phyloP scores from a whole-genome alignment of 2,113 vertebrate genomes.

The Nannospalax galili region DNA sequence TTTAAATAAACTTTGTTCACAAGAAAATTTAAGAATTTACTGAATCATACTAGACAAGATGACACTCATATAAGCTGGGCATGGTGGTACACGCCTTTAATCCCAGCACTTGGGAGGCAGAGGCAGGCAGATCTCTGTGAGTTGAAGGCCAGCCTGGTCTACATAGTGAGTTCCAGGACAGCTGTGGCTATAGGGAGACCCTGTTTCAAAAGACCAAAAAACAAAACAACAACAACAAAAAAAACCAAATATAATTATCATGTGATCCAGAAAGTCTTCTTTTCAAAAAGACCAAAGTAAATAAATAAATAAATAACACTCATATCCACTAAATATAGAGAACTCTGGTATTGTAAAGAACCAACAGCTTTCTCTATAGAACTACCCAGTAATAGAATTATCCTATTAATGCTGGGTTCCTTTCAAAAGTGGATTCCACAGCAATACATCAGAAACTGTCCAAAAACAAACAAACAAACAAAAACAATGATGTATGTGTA shows the following conservation, averaged over 20 bases:
- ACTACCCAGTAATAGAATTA: not conserved
- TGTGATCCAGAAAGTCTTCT: no score
- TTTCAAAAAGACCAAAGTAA: no score
- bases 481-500: not conserved
- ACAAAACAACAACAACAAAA: no score
- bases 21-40: not conserved
- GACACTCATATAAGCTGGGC: no score
- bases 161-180: no score
- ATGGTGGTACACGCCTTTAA: no score
- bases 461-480: conserved; percentile 31
- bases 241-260: no score
- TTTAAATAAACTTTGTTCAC: not conserved
- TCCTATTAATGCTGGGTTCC: not conserved
- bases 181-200: no score
- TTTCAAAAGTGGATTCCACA: not conserved
- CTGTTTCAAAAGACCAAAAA: no score
- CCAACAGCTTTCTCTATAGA: conserved; percentile 25
- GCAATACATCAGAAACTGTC: conserved; percentile 1
- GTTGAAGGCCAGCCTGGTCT: no score
- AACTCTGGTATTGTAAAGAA: not conserved
- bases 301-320: not conserved
- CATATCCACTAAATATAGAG: not conserved
- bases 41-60: not conserved
- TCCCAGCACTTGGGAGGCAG: no score
- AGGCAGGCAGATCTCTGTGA: no score